Conservation (phyloP, 92 coral and sea anemone species). For the Phymanthus crucifer region DNA sequence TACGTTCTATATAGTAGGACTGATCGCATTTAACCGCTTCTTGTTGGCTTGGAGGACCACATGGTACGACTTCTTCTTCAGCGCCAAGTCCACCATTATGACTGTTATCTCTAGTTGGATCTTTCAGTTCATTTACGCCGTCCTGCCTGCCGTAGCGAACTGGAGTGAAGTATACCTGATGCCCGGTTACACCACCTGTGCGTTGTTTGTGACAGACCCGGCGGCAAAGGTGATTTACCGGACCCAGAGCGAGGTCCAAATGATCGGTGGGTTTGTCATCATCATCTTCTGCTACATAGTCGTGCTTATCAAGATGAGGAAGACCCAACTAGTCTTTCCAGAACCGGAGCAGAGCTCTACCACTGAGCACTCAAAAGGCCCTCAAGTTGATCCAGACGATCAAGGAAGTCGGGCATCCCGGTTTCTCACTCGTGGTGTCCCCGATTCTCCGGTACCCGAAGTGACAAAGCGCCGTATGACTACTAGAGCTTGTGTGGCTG, state of each 20-base stretch:
- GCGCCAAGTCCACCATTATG: conserved; percentile 32
- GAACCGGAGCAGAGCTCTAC: background rate
- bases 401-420: background rate
- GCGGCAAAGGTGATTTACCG: conserved; percentile 32
- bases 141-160: conserved; percentile 29
- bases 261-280: conserved; percentile 19
- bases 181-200: conserved; percentile 35
- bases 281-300: conserved; percentile 20
- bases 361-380: background rate
- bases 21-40: conserved; percentile 29
- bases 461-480: background rate
- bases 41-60: conserved; percentile 11
- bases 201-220: conserved; percentile 24
- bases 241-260: conserved; percentile 24
- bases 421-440: background rate
- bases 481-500: background rate
- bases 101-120: conserved; percentile 37
- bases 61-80: conserved; percentile 33
- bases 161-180: conserved; percentile 26
- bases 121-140: conserved; percentile 25
- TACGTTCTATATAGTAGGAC: conserved; percentile 23
- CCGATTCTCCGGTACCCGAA: background rate
- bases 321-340: background rate
- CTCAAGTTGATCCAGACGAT: background rate
- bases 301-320: conserved; percentile 25